Conservation (phyloP, 2,113 vertebrate species). For the Campylomormyrus tamandua region DNA sequence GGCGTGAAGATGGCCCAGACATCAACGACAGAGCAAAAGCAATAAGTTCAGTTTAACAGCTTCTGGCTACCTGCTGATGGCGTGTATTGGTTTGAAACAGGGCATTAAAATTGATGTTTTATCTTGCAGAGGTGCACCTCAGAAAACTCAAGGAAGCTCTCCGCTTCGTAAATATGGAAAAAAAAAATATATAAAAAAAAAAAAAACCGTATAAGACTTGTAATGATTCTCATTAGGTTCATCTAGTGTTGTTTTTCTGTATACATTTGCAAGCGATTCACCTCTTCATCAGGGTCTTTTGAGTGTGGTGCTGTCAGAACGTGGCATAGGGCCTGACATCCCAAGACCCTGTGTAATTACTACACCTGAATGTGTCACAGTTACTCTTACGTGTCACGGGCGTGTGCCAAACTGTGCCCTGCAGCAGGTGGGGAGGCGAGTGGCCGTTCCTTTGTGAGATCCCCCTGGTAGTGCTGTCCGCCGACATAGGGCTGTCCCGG, state of each 20-base stretch:
- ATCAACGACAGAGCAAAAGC: neutral
- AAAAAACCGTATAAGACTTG: neutral
- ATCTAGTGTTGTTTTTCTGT: neutral
- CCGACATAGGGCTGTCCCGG: neutral
- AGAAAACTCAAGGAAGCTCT: neutral
- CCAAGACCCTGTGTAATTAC: neutral
- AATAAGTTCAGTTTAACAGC: neutral
- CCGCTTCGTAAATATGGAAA: neutral
- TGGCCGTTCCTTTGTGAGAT: neutral
- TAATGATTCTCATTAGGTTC: neutral
- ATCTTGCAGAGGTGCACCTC: neutral
- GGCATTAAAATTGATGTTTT: neutral
- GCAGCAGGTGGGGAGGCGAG: neutral
- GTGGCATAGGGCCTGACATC: neutral
- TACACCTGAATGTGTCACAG: neutral
- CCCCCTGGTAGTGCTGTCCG: neutral
- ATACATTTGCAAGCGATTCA: neutral
- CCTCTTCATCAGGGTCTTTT: neutral
- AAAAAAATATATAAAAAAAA: neutral
- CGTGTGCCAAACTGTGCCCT: neutral
- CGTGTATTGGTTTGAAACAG: neutral
- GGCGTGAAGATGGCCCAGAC: neutral
- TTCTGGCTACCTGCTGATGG: neutral
- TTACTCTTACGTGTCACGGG: neutral
- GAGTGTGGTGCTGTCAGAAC: neutral